Conservation (phyloP, 2,113 vertebrate species). For the Balaeniceps rex region DNA sequence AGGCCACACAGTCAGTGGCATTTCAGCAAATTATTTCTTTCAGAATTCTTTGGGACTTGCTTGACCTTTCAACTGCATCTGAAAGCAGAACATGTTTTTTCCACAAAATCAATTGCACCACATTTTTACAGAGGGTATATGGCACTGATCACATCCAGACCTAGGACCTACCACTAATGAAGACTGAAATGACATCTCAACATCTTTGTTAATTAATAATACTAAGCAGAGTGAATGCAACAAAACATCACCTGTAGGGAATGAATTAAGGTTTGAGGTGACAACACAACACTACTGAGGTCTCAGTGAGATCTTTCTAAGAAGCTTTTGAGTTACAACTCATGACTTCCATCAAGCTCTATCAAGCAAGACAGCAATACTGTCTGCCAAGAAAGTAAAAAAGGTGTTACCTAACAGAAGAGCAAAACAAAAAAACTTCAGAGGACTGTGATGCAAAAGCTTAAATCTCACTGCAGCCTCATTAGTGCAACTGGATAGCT, state of each 20-base stretch:
- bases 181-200: not conserved
- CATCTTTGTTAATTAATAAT: not conserved
- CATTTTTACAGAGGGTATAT: not conserved
- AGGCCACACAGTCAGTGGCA: not conserved
- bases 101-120: not conserved
- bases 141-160: not conserved
- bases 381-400: not conserved
- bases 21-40: not conserved
- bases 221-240: not conserved
- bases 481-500: not conserved
- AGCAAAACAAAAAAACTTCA: not conserved
- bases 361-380: not conserved
- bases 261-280: not conserved
- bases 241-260: not conserved
- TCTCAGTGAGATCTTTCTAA: not conserved
- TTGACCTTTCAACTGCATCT: not conserved
- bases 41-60: not conserved
- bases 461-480: not conserved
- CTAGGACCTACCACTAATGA: not conserved
- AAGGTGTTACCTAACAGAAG: not conserved
- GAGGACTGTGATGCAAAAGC: not conserved
- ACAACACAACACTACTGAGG: not conserved
- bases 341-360: not conserved
- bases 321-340: not conserved
- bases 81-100: not conserved